These are phyloP conservation scores for Bagarius yarrelli DNA, from an alignment of 2,113 vertebrate species.

Conservation along the genomic window DNA sequence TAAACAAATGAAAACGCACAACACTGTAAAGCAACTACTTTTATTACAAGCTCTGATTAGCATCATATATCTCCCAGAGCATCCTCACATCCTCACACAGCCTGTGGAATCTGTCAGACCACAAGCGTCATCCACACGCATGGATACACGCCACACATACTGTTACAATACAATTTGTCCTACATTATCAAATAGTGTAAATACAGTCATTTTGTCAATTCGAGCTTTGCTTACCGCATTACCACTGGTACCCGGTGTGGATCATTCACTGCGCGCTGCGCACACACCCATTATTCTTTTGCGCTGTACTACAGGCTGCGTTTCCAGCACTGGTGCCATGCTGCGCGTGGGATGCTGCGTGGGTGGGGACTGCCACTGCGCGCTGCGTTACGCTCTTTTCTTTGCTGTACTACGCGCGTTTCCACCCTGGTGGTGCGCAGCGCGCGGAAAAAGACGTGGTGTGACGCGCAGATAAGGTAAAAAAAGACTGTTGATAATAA, in stretches of 20 bases:
- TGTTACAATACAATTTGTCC: neutral
- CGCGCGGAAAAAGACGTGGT: too few species aligned
- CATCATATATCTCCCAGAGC: neutral
- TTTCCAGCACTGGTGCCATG: slow-evolving; percentile 8
- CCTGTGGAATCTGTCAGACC: slow-evolving; percentile 24
- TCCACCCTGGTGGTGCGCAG: too few species aligned
- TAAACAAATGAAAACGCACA: neutral
- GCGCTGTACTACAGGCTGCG: neutral
- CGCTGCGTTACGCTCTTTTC: too few species aligned
- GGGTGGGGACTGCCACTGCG: too few species aligned
- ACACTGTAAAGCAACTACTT: neutral
- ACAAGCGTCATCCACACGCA: neutral
- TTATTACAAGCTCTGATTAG: neutral
- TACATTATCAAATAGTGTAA: neutral
- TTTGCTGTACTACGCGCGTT: too few species aligned
- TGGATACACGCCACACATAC: neutral
- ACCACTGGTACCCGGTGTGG: slow-evolving; percentile 31
- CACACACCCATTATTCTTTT: slow-evolving; percentile 35
- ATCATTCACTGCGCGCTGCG: slow-evolving; percentile 5
- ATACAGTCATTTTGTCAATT: neutral
- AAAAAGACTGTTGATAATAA: neutral
- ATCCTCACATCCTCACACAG: slow-evolving; percentile 18
- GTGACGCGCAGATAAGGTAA: too few species aligned
- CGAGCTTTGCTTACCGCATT: slow-evolving; percentile 34
- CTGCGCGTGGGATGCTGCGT: too few species aligned